phyloP scores from a whole-genome alignment of 2,888 invertebrate species.

The Xestia rhomboidea region DNA sequence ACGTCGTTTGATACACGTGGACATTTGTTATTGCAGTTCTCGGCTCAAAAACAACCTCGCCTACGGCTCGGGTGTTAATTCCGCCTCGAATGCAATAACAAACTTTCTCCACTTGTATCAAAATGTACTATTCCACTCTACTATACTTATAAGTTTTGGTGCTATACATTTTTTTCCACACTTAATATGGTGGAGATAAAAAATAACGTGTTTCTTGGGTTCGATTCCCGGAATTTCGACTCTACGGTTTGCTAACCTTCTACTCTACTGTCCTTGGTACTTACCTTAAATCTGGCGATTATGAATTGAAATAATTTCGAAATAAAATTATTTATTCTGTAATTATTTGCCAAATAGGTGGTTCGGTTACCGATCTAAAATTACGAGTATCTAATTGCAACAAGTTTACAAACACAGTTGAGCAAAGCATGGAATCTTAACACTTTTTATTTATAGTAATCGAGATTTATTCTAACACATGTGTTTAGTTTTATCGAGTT shows the following conservation, averaged over 20 bases:
- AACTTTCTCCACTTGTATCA: too few relatives aligned
- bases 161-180: too few relatives aligned
- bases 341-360: conserved; percentile 21
- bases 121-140: too few relatives aligned
- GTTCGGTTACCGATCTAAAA: conserved; percentile 27
- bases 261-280: too few relatives aligned
- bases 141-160: background rate
- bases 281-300: background rate
- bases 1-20: too few relatives aligned
- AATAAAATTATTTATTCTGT: background rate
- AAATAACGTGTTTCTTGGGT: background rate
- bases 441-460: background rate
- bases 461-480: background rate
- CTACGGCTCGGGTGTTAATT: too few relatives aligned
- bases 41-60: too few relatives aligned
- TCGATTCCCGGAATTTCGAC: background rate
- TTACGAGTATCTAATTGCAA: background rate
- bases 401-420: conserved; percentile 33
- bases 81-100: too few relatives aligned
- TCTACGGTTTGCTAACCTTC: background rate
- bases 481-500: conserved; percentile 13
- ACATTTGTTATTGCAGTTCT: too few relatives aligned
- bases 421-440: conserved; percentile 44
- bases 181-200: background rate
- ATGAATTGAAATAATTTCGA: background rate